Base-by-base conservation (phyloP, 2,113 vertebrate species). In the Phycodurus eques region DNA sequence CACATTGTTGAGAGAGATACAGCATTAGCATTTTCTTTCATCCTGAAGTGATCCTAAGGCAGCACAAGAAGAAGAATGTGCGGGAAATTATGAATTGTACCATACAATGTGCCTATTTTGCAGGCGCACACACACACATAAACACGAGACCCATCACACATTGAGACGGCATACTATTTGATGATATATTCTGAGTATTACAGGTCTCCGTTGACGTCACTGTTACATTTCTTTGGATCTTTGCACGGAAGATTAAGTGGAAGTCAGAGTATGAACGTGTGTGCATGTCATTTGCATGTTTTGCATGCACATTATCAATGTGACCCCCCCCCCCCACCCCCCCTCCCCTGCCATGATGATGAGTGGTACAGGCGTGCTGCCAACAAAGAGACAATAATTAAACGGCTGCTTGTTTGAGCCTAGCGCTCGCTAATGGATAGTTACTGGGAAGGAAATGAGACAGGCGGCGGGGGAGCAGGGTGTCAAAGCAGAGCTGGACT, bases 381-480 rank as follows among this genome's bases (percentile, higher is more conserved):
- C 83, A 88, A 81, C 79, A 79, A 89, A 87, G 73, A 75, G 77
- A 82, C 77, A 84, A 82, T 92, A 92, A 93, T 93, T 93, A 92
- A 92, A 90, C 80, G 82, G 72, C 85, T 85, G 89, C 80, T 65
- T 91, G 89, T 92, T 90, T 91, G 86, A 90, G 77, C 81, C 80
- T 79, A 77, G 84, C 79, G 78, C 87, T 80, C 77, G 83, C 84
- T 92, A 92, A 91, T 92, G 88, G 89, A 88, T 87, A 87, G 84
- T 91, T 83, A 88, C 85, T 77, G 74, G 78, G 80, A 66, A 80
- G 85, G 86, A 89, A 88, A 89, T 90, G 84, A 91, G 87, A 90
- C 85, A 85, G 88, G 76, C 85, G 80, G 80, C 70, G 78, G 83
- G 80, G 78, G 82, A 78, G 80, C 71, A 49, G 74, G 83, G 78